Evolutionary conservation across 2,113 vertebrate species (phyloP).

Genomic region (Xenopus borealis): DNA sequence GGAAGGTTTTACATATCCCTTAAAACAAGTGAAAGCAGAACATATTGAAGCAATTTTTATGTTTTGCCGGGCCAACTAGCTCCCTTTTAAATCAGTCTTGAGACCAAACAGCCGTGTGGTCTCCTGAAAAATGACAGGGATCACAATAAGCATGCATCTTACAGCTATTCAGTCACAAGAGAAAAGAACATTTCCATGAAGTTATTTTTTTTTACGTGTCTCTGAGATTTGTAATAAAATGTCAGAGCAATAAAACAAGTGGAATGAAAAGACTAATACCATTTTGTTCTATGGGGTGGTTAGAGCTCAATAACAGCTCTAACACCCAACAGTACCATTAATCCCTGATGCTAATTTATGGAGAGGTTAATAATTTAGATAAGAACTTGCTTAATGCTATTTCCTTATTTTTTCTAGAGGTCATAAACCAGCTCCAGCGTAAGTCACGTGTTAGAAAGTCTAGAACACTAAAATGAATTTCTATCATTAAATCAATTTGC

Average conservation of each 20-base stretch:
- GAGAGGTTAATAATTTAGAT: too few relatives aligned
- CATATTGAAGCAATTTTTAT: conserved; percentile 38
- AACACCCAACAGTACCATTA: too few relatives aligned
- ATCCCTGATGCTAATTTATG: too few relatives aligned
- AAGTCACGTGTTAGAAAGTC: too few relatives aligned
- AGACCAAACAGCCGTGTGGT: conserved; percentile 19
- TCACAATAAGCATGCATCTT: not conserved
- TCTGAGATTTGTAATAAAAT: not conserved
- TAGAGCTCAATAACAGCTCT: too few relatives aligned
- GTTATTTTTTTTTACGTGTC: not conserved
- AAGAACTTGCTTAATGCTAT: too few relatives aligned
- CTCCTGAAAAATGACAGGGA: not conserved
- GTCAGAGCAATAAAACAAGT: not conserved
- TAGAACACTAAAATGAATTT: too few relatives aligned
- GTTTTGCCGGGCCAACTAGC: conserved; percentile 22
- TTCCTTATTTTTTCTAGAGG: too few relatives aligned
- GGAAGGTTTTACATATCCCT: conserved; percentile 17
- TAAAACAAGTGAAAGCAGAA: conserved; percentile 31
- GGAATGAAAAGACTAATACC: too few relatives aligned
- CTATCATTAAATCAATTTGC: too few relatives aligned
- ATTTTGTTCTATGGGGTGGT: too few relatives aligned
- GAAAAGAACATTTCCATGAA: not conserved
- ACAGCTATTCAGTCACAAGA: not conserved
- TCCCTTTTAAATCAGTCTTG: conserved; percentile 22
- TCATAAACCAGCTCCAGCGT: too few relatives aligned